Evolutionary conservation across 1,140 invertebrate species (phyloP).

Genomic region (Augochlora pura): DNA sequence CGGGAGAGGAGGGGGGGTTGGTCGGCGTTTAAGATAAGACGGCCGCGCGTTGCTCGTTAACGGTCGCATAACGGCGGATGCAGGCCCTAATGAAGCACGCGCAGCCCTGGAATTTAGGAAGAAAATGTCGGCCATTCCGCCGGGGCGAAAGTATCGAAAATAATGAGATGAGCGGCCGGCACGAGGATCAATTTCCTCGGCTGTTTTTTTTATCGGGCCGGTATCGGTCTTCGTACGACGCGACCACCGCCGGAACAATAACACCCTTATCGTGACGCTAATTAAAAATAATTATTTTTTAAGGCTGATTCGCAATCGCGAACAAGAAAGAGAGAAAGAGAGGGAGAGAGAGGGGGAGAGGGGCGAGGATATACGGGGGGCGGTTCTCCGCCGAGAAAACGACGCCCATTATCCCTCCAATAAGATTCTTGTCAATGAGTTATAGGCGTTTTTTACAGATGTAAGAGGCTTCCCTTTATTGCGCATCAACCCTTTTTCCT

Average conservation of each 20-base stretch:
- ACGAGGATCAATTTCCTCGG: constrained; percentile 60
- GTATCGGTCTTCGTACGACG: constrained; percentile 13
- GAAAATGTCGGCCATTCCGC: constrained; percentile 72
- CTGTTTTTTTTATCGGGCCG: constrained; percentile 38
- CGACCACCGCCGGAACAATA: constrained; percentile 64
- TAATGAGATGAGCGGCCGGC: constrained; percentile 76
- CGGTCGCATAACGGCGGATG: neutral
- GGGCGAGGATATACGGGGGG: constrained; percentile 29
- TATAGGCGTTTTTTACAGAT: constrained; percentile 78
- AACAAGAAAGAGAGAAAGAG: too few relatives aligned
- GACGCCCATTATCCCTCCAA: constrained; percentile 74
- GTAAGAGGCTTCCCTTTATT: constrained; percentile 71
- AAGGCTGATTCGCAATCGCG: constrained; percentile 77
- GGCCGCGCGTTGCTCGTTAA: neutral
- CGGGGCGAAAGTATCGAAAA: constrained; percentile 72
- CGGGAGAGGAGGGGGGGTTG: too few relatives aligned
- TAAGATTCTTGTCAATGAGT: constrained; percentile 81
- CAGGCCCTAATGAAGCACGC: neutral
- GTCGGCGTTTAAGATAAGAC: constrained; percentile 22
- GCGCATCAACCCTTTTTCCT: constrained; percentile 74
- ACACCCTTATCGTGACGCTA: constrained; percentile 77
- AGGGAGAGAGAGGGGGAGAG: constrained; percentile 44
- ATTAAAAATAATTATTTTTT: constrained; percentile 82
- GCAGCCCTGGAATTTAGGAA: constrained; percentile 20
- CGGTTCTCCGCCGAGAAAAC: constrained; percentile 71